A percentile compares a stretch with the other conserved stretches of the same genome.
Conservation (phyloP, 2,113 vertebrate genomes). For the Eurystomus gularis region DNA sequence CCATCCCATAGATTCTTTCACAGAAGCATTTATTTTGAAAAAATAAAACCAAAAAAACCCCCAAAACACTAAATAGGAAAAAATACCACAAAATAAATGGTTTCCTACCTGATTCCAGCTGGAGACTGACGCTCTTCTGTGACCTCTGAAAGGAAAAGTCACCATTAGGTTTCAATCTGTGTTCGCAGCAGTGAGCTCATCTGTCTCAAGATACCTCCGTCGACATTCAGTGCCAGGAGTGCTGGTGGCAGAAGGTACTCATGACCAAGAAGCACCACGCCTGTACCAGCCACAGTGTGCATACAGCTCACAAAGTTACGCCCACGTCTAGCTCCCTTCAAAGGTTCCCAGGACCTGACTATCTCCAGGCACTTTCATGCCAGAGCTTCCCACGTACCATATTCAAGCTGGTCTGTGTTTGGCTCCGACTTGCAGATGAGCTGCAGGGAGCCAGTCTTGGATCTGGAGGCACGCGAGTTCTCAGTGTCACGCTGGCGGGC, state of each 20-base stretch:
- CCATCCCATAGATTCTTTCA: fast-evolving
- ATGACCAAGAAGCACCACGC: neutral
- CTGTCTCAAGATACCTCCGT: neutral
- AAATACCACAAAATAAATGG: neutral
- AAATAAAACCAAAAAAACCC: neutral
- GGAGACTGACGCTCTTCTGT: slow-evolving; percentile 73
- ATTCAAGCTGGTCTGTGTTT: slow-evolving; percentile 78
- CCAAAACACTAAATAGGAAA: neutral
- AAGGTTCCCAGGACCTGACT: neutral
- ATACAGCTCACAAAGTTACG: neutral
- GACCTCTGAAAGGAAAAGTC: slow-evolving; percentile 72
- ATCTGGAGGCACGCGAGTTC: slow-evolving; percentile 71
- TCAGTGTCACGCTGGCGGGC: slow-evolving; percentile 72
- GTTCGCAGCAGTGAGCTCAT: neutral
- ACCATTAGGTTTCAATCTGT: slow-evolving; percentile 35
- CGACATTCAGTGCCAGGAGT: neutral
- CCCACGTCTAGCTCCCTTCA: neutral
- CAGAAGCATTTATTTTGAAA: neutral
- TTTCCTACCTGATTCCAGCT: slow-evolving; percentile 74
- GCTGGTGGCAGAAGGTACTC: slow-evolving; percentile 6
- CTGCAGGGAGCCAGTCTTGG: slow-evolving; percentile 73
- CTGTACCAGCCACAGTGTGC: neutral
- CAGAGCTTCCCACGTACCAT: slow-evolving; percentile 66
- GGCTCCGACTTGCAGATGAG: slow-evolving; percentile 91
- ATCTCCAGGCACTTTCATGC: neutral